Evolutionary conservation across 2,888 invertebrate genomes (phyloP).

Genomic region (Rhimphoctona megacephalus): DNA sequence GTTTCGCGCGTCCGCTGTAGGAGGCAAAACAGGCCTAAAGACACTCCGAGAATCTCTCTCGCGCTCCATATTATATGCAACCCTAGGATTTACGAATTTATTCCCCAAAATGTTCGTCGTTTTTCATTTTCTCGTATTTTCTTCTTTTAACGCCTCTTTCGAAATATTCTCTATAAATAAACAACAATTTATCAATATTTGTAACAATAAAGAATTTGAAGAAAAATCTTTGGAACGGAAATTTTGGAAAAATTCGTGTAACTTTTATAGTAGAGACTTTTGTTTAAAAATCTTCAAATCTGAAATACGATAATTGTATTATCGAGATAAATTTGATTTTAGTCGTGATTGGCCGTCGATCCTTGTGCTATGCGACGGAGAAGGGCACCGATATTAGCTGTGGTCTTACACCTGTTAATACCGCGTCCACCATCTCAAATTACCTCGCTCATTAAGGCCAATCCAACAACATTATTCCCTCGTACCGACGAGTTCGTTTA

Average conservation of each 20-base stretch:
- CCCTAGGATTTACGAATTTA: slow-evolving; percentile 20
- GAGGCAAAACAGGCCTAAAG: slow-evolving; percentile 73
- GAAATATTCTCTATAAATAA: not conserved
- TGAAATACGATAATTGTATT: not conserved
- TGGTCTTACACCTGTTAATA: slow-evolving; percentile 56
- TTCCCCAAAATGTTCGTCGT: not conserved
- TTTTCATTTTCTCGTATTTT: not conserved
- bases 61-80: slow-evolving; percentile 43
- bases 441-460: slow-evolving; percentile 52
- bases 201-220: not conserved
- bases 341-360: not conserved
- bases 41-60: slow-evolving; percentile 14
- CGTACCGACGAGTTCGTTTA: not conserved
- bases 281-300: not conserved
- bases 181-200: not conserved
- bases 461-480: not conserved
- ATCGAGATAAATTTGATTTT: not conserved
- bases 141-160: not conserved
- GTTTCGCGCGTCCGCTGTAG: slow-evolving; percentile 79
- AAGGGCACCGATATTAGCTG: slow-evolving; percentile 30
- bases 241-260: not conserved
- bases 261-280: too few species aligned
- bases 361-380: slow-evolving; percentile 2
- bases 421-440: slow-evolving; percentile 48
- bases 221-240: not conserved